Base-by-base conservation (phyloP, 1,140 invertebrate genomes). In the Colletes gigas region DNA sequence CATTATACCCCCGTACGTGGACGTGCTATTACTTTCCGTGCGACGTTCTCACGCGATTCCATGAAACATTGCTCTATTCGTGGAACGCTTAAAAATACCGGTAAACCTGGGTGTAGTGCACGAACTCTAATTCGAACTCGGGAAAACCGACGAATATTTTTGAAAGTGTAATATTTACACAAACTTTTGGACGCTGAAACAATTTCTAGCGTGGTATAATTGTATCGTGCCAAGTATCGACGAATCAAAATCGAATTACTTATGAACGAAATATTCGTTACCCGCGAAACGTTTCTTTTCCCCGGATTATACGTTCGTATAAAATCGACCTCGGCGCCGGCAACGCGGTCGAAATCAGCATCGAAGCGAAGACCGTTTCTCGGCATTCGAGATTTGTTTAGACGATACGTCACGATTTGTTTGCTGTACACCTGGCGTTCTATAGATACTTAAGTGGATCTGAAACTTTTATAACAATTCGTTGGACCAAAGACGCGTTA, bases 381-480 rank as follows among this genome's bases (percentile, higher is more conserved):
- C 19, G 52, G 54, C 47, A 57, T 44, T 72, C 15, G 52, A 50
- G 62, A 55, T 39, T 82, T 78, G 80, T 82, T 82, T 82, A 14
- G 62, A 78, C 41, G 21, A 78, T 65, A 70, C 59, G 67, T 70
- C 75, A 69, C 54, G 75, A 78, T 82, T 82, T 78, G 50, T 77
- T 82, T 77, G 75, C 57, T 72, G 41, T 78, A 72, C 81, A 78
- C 60, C 81, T 78, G 81, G 68, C 10, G 62, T 57, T 78, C 30
- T 66, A 60, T 63, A 82, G n/a, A 80, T 50, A 80, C 21, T 19
- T 39, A 52, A 60, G 60, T 76, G 47, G 66, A 14, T 65, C 30
- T 19, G 10, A 3, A 21, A 60, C n/a, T 73, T 68, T 65, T 52
- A 47, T 47, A 66, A 59, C 63, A 19, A 12, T 41, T 55, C 14